A percentile compares a stretch with the other conserved stretches of the same genome.
phyloP scores from a whole-genome alignment of 2,113 vertebrate genomes.

The Clupea harengus region DNA sequence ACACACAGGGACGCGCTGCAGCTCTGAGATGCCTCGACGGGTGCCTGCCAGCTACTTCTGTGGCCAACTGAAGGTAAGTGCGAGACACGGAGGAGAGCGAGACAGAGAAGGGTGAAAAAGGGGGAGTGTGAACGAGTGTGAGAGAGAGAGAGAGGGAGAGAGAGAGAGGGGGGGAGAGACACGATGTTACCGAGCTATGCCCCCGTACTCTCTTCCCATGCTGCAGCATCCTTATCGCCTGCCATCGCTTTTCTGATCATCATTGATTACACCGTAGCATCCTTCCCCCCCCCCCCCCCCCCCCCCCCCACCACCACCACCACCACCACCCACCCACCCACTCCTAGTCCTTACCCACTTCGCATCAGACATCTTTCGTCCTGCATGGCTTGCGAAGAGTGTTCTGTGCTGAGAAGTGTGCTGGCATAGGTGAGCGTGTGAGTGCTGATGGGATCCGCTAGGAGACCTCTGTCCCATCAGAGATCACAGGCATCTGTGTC shows the following conservation, averaged over 20 bases:
- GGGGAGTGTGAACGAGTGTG: conserved; percentile 29
- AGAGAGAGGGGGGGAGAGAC: not conserved
- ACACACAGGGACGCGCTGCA: conserved; percentile 20
- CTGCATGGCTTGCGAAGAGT: not conserved
- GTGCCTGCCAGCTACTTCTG: conserved; percentile 63
- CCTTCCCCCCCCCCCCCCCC: not conserved
- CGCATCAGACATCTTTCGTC: not conserved
- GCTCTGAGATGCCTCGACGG: conserved; percentile 68
- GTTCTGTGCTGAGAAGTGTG: conserved; percentile 4
- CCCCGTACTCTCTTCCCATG: not conserved
- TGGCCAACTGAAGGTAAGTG: conserved; percentile 72
- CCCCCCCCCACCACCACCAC: not conserved
- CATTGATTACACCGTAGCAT: conserved; percentile 6
- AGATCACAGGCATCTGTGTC: not conserved
- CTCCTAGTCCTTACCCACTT: not conserved
- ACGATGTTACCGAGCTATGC: conserved; percentile 28
- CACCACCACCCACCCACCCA: not conserved
- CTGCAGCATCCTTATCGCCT: not conserved
- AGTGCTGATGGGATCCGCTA: not conserved
- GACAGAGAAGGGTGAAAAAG: conserved; percentile 32
- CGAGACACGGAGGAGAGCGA: conserved; percentile 20
- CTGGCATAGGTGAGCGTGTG: not conserved
- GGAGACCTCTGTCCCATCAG: not conserved
- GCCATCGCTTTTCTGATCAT: not conserved
- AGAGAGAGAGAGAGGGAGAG: not conserved